Conservation (phyloP, 2,888 invertebrate species). For the Peribatodes rhomboidaria region DNA sequence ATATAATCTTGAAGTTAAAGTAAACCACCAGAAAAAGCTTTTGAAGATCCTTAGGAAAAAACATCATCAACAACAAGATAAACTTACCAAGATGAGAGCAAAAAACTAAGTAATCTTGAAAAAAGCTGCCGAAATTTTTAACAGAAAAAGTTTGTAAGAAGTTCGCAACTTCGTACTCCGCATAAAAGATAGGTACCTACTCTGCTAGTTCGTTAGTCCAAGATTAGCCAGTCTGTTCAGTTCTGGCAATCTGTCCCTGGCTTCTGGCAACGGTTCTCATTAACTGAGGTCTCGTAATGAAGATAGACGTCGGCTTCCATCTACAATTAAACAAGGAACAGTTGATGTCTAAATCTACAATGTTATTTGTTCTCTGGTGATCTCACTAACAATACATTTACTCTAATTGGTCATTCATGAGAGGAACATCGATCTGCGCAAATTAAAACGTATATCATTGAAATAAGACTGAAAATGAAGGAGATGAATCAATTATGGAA, state of each 20-base stretch:
- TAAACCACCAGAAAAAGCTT: background rate
- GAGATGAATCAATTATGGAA: constrained; percentile 18
- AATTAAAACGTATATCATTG: constrained; percentile 20
- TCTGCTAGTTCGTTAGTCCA: constrained; percentile 8
- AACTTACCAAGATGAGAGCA: too few species aligned
- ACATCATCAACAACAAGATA: background rate
- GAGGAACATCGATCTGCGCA: constrained; percentile 6
- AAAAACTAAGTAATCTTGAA: too few species aligned
- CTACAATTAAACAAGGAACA: constrained; percentile 41
- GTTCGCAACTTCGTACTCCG: background rate
- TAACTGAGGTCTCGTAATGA: constrained; percentile 38
- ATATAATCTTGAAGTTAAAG: background rate
- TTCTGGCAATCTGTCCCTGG: constrained; percentile 27
- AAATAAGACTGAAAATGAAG: constrained; percentile 23
- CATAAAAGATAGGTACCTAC: constrained; percentile 8
- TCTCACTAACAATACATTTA: constrained; percentile 51
- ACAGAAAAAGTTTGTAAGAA: constrained; percentile 3
- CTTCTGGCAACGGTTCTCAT: constrained; percentile 36
- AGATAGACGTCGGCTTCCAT: constrained; percentile 36
- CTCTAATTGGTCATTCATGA: constrained; percentile 46
- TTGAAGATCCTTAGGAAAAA: background rate
- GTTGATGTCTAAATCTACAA: constrained; percentile 45
- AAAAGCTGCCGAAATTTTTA: background rate
- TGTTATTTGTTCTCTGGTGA: constrained; percentile 48
- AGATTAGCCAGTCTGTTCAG: constrained; percentile 20